Evolutionary conservation across 2,113 vertebrate species (phyloP).

Genomic region (Dendropsophus ebraccatus): DNA sequence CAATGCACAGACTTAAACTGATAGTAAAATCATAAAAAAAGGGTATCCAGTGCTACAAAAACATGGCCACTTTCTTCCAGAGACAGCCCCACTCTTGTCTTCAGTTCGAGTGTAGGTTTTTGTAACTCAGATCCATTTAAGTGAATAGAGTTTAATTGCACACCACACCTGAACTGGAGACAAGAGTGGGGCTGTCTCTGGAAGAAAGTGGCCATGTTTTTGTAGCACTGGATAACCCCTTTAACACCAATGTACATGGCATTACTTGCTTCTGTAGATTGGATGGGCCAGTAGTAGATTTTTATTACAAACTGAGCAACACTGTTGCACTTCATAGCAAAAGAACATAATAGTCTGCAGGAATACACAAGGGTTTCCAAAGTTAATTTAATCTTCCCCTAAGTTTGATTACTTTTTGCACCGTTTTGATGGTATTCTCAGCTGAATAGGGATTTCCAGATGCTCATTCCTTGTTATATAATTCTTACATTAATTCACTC

Average conservation of each 20-base stretch:
- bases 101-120: no score
- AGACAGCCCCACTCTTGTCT: no score
- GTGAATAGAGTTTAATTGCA: no score
- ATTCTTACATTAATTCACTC: slow-evolving; percentile 48
- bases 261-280: neutral
- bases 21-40: no score
- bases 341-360: slow-evolving; percentile 37
- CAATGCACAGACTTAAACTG: no score
- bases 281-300: neutral
- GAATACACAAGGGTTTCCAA: slow-evolving; percentile 42
- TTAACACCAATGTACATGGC: neutral
- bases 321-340: slow-evolving; percentile 24
- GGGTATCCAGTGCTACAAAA: no score
- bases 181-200: no score
- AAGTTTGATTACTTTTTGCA: slow-evolving; percentile 57
- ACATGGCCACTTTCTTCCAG: no score
- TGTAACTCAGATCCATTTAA: no score
- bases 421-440: slow-evolving; percentile 51
- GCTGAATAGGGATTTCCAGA: slow-evolving; percentile 52
- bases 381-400: slow-evolving; percentile 55
- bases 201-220: neutral
- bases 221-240: no score
- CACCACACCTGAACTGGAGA: no score
- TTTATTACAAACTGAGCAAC: neutral
- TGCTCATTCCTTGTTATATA: slow-evolving; percentile 43